Percentiles rank a stretch among this genome's conserved stretches.
Evolutionary conservation across 2,888 invertebrate species (phyloP).

Genomic region (Dicranocentrus wangi): DNA sequence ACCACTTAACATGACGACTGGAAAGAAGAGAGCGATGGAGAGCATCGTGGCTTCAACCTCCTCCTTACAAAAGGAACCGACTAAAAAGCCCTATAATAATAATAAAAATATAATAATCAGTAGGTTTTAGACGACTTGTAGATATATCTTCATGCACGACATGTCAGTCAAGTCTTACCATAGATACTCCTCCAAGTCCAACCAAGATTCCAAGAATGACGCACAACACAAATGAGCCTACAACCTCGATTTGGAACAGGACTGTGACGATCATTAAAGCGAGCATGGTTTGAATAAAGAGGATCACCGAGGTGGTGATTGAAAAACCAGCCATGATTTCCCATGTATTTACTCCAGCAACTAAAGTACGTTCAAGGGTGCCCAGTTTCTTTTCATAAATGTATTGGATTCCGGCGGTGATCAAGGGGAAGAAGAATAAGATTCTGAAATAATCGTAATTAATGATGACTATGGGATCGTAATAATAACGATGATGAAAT

Average conservation of each 20-base stretch:
- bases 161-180: too few relatives aligned
- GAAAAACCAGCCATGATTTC: constrained; percentile 63
- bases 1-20: constrained; percentile 63
- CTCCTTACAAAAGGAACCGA: constrained; percentile 91
- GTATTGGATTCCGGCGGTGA: constrained; percentile 60
- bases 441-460: constrained; percentile 22
- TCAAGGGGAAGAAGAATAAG: constrained; percentile 63
- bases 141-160: too few relatives aligned
- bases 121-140: too few relatives aligned
- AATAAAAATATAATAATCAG: constrained; percentile 26
- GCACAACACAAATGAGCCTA: constrained; percentile 48
- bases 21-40: constrained; percentile 66
- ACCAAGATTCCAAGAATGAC: constrained; percentile 42
- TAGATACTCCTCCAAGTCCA: constrained; percentile 58
- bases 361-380: constrained; percentile 51
- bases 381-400: constrained; percentile 64
- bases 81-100: constrained; percentile 84
- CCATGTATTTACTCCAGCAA: constrained; percentile 63
- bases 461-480: not conserved
- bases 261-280: constrained; percentile 60
- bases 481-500: not conserved
- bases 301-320: constrained; percentile 53
- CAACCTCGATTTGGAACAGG: constrained; percentile 60
- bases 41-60: constrained; percentile 92
- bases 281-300: constrained; percentile 61